Percentiles rank a stretch among this genome's conserved stretches.
phyloP scores from a whole-genome alignment of 2,888 invertebrate genomes.

The Yponomeuta evonymella region DNA sequence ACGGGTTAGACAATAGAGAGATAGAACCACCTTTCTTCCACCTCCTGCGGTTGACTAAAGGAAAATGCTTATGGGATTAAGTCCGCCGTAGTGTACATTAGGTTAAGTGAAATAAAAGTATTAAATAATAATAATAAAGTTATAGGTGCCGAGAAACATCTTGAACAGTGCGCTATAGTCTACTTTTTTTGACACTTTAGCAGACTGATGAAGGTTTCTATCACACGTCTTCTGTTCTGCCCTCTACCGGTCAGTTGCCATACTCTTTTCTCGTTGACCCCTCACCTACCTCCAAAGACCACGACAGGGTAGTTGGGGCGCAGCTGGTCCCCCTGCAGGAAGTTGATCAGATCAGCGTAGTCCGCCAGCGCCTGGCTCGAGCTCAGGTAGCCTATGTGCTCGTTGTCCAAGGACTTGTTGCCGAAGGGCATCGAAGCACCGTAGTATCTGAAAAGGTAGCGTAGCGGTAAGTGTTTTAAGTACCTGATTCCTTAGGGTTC shows the following conservation, averaged over 20 bases:
- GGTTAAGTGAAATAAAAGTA: too few species aligned
- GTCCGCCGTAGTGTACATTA: too few species aligned
- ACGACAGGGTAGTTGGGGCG: constrained; percentile 83
- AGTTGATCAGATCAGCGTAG: constrained; percentile 86
- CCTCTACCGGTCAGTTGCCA: too few species aligned
- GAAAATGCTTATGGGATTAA: too few species aligned
- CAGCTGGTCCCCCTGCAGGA: constrained; percentile 71
- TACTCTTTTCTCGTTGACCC: neutral
- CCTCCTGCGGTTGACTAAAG: too few species aligned
- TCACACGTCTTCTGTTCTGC: too few species aligned
- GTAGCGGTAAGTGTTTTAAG: neutral
- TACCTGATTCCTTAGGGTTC: too few species aligned
- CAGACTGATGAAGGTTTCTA: neutral
- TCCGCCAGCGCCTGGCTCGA: constrained; percentile 96
- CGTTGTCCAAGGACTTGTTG: constrained; percentile 80
- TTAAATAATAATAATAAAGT: too few species aligned
- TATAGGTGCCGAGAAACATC: too few species aligned
- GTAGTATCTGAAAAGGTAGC: constrained; percentile 80
- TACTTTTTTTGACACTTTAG: neutral
- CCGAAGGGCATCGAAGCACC: constrained; percentile 94
- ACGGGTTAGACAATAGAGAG: too few species aligned
- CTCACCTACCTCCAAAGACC: constrained; percentile 78
- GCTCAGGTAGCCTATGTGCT: constrained; percentile 88
- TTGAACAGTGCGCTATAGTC: too few species aligned
- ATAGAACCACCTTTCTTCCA: too few species aligned